phyloP scores from a whole-genome alignment of 2,888 invertebrate species.

The Spilosoma lubricipeda region DNA sequence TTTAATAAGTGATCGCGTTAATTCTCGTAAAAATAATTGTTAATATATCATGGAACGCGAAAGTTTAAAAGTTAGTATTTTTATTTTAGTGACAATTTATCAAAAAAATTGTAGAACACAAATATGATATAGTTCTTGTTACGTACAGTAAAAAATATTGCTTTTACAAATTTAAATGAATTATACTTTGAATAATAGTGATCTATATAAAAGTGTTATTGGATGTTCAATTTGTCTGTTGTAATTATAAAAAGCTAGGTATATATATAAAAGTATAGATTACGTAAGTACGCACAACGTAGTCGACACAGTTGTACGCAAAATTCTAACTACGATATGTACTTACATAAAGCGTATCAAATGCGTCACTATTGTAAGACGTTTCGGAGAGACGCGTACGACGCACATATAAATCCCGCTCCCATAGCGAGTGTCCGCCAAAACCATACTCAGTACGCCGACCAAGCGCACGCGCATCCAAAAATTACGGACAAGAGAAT shows the following conservation, averaged over 20 bases:
- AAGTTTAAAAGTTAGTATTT: too few relatives aligned
- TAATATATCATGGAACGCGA: too few relatives aligned
- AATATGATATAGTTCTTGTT: too few relatives aligned
- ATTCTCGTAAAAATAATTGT: too few relatives aligned
- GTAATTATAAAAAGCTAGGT: not conserved
- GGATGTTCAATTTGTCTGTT: not conserved
- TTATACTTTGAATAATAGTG: not conserved
- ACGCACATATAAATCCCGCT: slow-evolving; percentile 75
- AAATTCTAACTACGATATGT: slow-evolving; percentile 18
- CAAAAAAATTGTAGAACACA: not conserved
- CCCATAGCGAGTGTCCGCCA: slow-evolving; percentile 69
- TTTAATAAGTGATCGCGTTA: too few relatives aligned
- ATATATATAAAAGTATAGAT: not conserved
- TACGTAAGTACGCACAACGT: slow-evolving; percentile 1
- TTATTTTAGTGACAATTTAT: not conserved
- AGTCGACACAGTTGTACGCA: slow-evolving; percentile 13
- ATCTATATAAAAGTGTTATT: not conserved
- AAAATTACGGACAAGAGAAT: slow-evolving; percentile 43
- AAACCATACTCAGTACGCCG: slow-evolving; percentile 71
- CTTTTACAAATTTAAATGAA: not conserved
- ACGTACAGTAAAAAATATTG: not conserved
- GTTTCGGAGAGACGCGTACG: slow-evolving; percentile 54
- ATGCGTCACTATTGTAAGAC: slow-evolving; percentile 51
- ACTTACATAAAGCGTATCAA: slow-evolving; percentile 40
- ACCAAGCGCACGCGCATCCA: slow-evolving; percentile 68